Percentiles rank a stretch among this genome's conserved stretches.
Conservation (phyloP, 2,113 vertebrate species). For the Erythrolamprus reginae region DNA sequence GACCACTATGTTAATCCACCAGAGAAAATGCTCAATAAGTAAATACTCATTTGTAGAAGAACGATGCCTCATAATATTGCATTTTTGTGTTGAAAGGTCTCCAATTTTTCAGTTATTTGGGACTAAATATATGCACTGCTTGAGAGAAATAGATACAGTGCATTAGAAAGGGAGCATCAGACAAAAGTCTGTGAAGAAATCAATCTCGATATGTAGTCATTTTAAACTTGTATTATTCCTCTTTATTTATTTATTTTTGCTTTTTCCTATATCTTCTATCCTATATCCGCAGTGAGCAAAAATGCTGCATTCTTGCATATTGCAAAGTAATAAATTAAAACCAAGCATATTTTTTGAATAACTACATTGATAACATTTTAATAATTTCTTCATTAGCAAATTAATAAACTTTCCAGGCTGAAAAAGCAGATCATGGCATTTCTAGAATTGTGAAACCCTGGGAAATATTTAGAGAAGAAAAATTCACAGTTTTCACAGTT, state of each 20-base stretch:
- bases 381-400: neutral
- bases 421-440: neutral
- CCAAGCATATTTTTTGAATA: neutral
- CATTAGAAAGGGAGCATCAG: neutral
- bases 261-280: neutral
- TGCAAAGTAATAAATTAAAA: neutral
- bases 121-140: slow-evolving; percentile 4
- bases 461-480: neutral
- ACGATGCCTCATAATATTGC: neutral
- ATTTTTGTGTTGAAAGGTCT: slow-evolving; percentile 2
- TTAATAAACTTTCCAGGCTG: neutral
- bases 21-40: neutral
- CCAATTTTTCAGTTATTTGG: neutral
- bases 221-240: neutral
- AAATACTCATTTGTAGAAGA: slow-evolving; percentile 20
- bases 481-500: neutral
- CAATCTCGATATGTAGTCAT: neutral
- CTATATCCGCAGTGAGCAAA: neutral
- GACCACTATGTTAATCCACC: neutral
- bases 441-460: neutral
- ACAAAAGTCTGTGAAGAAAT: neutral
- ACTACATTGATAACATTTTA: neutral
- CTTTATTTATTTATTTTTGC: neutral
- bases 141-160: neutral
- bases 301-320: neutral